Conservation (phyloP, 1,140 invertebrate species). For the Brachionus koreanus region DNA sequence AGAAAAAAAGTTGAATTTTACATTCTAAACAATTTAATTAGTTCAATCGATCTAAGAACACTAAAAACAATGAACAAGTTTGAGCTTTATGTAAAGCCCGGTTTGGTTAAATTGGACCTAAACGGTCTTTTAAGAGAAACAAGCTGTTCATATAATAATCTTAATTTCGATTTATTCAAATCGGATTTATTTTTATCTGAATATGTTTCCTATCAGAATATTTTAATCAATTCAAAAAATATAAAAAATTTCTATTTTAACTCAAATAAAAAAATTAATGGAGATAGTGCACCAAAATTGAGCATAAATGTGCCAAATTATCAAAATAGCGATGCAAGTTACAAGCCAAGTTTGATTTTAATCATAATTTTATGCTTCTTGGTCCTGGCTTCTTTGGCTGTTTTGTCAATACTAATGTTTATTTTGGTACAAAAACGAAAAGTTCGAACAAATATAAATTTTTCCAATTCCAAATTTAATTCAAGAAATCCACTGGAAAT, state of each 20-base stretch:
- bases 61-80: neutral
- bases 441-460: neutral
- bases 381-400: neutral
- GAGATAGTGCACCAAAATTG: neutral
- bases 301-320: neutral
- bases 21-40: neutral
- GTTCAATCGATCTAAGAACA: neutral
- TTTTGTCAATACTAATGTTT: neutral
- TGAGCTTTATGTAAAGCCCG: neutral
- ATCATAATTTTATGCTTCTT: neutral
- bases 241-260: neutral
- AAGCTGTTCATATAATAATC: neutral
- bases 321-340: neutral
- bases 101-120: neutral
- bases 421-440: conserved; percentile 2
- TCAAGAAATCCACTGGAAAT: conserved; percentile 26
- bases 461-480: conserved; percentile 3
- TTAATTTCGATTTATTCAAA: conserved; percentile 20
- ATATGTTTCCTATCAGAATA: neutral
- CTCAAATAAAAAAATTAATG: neutral
- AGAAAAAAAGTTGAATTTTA: neutral
- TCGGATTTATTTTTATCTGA: neutral
- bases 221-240: neutral
- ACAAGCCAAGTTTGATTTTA: neutral
- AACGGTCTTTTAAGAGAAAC: neutral